phyloP scores from a whole-genome alignment of 2,888 invertebrate species.

The Timema cristinae region DNA sequence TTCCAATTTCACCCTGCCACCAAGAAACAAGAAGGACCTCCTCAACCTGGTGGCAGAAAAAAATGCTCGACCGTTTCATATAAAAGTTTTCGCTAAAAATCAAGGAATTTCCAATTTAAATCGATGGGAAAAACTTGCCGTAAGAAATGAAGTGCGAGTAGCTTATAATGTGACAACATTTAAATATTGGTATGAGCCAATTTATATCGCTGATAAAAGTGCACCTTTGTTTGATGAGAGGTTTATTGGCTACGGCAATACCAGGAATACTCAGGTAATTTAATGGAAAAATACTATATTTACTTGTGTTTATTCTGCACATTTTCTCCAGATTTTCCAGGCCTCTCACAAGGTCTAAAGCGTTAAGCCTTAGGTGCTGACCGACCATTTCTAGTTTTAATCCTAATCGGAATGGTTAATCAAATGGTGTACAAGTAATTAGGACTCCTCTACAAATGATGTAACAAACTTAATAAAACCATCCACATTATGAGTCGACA shows the following conservation, averaged over 20 bases:
- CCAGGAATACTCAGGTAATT: conserved; percentile 44
- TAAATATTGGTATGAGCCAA: conserved; percentile 44
- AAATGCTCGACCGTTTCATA: conserved; percentile 42
- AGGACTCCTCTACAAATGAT: no score
- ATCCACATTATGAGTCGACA: no score
- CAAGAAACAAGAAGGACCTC: conserved; percentile 40
- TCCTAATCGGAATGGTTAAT: no score
- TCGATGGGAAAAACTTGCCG: conserved; percentile 32
- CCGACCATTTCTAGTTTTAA: no score
- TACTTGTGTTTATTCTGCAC: no score
- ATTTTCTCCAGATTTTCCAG: no score
- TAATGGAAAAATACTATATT: neutral
- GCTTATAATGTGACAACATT: conserved; percentile 40
- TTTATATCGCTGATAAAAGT: conserved; percentile 40
- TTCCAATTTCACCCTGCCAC: conserved; percentile 34
- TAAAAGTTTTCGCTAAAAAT: conserved; percentile 41
- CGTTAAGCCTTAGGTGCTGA: no score
- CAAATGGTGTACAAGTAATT: no score
- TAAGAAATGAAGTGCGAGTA: conserved; percentile 35
- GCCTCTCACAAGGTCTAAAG: no score
- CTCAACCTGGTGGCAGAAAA: conserved; percentile 37
- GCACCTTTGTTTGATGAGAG: conserved; percentile 43
- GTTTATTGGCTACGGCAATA: conserved; percentile 45
- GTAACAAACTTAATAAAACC: no score
- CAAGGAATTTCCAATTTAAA: conserved; percentile 42